A percentile compares a stretch with the other conserved stretches of the same genome.
Conservation (phyloP, 2,113 vertebrate species). For the Pollimyrus isidori region DNA sequence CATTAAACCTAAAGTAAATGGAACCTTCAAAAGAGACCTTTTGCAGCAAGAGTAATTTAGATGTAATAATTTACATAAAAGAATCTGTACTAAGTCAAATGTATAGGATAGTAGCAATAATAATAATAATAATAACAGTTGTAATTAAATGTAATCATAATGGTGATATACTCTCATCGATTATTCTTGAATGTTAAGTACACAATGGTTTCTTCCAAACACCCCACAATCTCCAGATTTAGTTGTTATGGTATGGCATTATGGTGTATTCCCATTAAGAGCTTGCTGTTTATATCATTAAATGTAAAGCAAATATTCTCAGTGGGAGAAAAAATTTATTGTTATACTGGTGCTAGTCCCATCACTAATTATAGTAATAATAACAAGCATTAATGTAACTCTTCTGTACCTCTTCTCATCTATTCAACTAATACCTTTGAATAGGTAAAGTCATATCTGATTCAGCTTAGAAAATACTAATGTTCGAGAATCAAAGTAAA, state of each 20-base stretch:
- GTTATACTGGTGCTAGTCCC: not conserved
- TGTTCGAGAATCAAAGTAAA: not conserved
- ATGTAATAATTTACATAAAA: slow-evolving; percentile 5
- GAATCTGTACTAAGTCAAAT: not conserved
- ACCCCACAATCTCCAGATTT: not conserved
- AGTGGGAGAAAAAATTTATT: not conserved
- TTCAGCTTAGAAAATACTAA: not conserved
- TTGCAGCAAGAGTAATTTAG: slow-evolving; percentile 11
- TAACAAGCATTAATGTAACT: not conserved
- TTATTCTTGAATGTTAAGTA: not conserved
- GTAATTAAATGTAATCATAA: not conserved
- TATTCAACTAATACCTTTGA: not conserved
- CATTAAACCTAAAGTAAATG: slow-evolving; percentile 4
- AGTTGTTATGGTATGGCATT: not conserved
- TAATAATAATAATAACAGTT: not conserved
- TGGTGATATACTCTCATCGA: not conserved
- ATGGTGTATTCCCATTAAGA: not conserved
- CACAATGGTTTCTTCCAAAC: not conserved
- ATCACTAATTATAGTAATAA: not conserved
- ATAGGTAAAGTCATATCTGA: not conserved
- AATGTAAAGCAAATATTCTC: not conserved
- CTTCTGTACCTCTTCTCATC: not conserved
- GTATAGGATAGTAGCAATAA: not conserved
- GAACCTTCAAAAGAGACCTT: not conserved
- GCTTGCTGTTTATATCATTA: not conserved